Base-by-base conservation (phyloP, 2,888 invertebrate genomes). In the Erebia epiphron region DNA sequence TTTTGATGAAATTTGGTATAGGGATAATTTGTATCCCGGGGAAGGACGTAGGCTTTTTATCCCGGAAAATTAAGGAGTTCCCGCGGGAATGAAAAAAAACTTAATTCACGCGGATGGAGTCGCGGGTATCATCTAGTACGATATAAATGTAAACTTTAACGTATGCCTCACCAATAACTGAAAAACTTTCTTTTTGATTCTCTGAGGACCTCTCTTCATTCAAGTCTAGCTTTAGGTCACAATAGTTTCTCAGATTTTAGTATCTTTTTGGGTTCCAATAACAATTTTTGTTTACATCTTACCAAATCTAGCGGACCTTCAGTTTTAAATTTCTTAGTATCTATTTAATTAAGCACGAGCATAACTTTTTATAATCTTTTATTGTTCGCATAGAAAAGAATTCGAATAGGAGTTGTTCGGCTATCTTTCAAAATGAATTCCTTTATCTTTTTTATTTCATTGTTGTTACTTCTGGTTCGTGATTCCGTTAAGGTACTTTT, bases 401-500 rank as follows among this genome's bases (percentile, higher is more conserved):
- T 13, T 35, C 35, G 35, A 35, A 35, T 35, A 7, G 35, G 26
- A 56, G 35, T 35, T 43, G 46, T 8, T 50, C 49, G 10, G 49
- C 26, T 63, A 50, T 50, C 61, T 43, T 50, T 50, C 21, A 16
- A 63, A 63, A 49, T 50, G 14, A 50, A 63, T 63, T 26, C 49
- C 41, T 60, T 67, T 58, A 58, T 58, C 58, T 63, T 63, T 46
- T 43, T 46, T 46, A 67, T 67, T 67, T 49, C 13, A 46, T 57
- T 50, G 58, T 67, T 67, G 67, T 67, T 14, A 57, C 11, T 26
- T 14, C 26, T 26, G 56, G 16, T n/a, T 49, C 10, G 46, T 16
- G 67, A 49, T 35, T 26, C 67, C 58, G 58, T 60, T 67, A 58
- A 56, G 65, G 13, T 65, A n/a, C n/a, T 16, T 50, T 58, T 57